A percentile compares a stretch with the other conserved stretches of the same genome.
These are phyloP conservation scores for Psilopsiagon aymara DNA, from an alignment of 2,113 vertebrate species.

Conservation along the genomic window DNA sequence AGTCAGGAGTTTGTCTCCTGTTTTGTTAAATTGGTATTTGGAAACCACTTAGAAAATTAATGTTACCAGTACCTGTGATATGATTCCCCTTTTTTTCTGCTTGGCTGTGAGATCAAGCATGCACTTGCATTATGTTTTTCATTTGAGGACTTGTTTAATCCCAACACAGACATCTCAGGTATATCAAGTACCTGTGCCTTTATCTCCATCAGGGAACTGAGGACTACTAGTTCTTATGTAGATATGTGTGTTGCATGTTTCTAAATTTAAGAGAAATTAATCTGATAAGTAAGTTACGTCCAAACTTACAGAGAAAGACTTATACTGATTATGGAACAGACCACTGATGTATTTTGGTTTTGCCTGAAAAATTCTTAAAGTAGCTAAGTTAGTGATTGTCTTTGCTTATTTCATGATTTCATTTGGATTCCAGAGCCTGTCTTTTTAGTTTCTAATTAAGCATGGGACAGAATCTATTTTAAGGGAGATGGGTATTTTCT, in stretches of 20 bases:
- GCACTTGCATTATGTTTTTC: accelerated
- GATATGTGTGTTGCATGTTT: background rate
- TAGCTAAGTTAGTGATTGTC: background rate
- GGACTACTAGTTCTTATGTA: background rate
- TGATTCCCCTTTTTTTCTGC: background rate
- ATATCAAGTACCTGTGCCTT: background rate
- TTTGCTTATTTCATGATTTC: background rate
- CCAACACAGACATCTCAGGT: background rate
- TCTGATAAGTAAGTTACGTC: background rate
- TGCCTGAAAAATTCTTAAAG: background rate
- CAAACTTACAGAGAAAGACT: background rate
- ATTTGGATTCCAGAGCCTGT: background rate
- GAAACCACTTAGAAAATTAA: background rate
- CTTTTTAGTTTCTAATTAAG: background rate
- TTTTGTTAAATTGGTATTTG: background rate
- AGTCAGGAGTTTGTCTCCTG: background rate
- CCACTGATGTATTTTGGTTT: background rate
- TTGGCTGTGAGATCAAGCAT: background rate
- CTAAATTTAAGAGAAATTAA: background rate
- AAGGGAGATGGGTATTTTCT: background rate
- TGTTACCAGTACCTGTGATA: background rate
- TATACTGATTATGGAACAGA: background rate
- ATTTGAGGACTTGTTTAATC: background rate
- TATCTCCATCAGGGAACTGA: background rate
- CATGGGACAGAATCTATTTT: background rate